Evolutionary conservation across 1,140 invertebrate species (phyloP), one percentile per base, ranked within the genome.

Genomic region (Cecropterus lyciades): DNA sequence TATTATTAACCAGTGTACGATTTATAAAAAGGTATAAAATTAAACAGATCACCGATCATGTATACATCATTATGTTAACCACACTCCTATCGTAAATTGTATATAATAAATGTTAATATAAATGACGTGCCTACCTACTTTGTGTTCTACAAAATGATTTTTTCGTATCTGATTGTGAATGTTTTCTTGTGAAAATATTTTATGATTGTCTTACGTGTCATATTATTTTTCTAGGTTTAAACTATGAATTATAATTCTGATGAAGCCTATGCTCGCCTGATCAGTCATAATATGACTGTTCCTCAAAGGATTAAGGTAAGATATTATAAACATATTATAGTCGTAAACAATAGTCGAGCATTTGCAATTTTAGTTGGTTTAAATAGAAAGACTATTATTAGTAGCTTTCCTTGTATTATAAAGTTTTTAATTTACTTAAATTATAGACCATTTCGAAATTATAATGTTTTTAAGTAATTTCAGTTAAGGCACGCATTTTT

Each of bases 301-400:
- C 87, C 89, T 62, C 89, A 92, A 73, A 85, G 89, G 66, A 92
- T 92, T 56, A 92, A 92, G 87, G 89, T 92, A 90, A 87, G 89
- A 90, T 86, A 75, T 55, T 24, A 45, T 10, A 13, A 10, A 13
- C 30, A 7, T 53, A 30, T 9, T 48, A 56, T 27, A n/a, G n/a
- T n/a, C n/a, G n/a, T n/a, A n/a, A n/a, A n/a, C n/a, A n/a, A n/a
- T n/a, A n/a, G n/a, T n/a, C n/a, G n/a, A n/a, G n/a, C n/a, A n/a
- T n/a, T n/a, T n/a, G n/a, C n/a, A n/a, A n/a, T n/a, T n/a, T n/a
- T n/a, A n/a, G n/a, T n/a, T n/a, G n/a, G n/a, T n/a, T n/a, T n/a
- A n/a, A n/a, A n/a, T n/a, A n/a, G n/a, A n/a, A n/a, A n/a, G n/a
- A n/a, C n/a, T n/a, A n/a, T n/a, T n/a, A n/a, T n/a, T n/a, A n/a